A percentile compares a stretch with the other conserved stretches of the same genome.
Evolutionary conservation across 2,888 invertebrate species (phyloP).

Genomic region (Cheiracanthium punctorium): DNA sequence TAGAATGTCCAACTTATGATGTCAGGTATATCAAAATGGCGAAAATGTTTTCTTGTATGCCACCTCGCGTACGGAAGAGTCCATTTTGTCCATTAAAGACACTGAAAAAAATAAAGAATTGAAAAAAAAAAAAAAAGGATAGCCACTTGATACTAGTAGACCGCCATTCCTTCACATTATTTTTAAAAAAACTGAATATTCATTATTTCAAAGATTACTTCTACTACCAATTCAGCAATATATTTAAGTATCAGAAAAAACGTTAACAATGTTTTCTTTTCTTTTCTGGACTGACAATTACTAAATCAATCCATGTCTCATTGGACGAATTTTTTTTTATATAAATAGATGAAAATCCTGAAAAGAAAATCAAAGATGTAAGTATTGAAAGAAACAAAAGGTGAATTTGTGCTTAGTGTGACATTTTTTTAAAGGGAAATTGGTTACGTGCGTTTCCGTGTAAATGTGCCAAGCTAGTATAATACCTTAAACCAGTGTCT

Average conservation of each 20-base stretch:
- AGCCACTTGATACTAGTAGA: not conserved
- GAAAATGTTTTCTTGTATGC: slow-evolving; percentile 34
- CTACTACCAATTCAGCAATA: too few relatives aligned
- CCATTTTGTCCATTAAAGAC: not conserved
- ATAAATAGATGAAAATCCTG: slow-evolving; percentile 50
- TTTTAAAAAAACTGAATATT: too few relatives aligned
- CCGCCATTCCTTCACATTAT: too few relatives aligned
- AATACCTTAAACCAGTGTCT: not conserved
- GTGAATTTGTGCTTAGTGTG: slow-evolving; percentile 19
- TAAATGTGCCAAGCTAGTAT: slow-evolving; percentile 64
- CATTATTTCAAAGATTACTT: too few relatives aligned
- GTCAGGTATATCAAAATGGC: slow-evolving; percentile 33
- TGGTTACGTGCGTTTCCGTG: slow-evolving; percentile 42
- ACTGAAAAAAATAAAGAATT: not conserved
- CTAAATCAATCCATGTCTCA: slow-evolving; percentile 28
- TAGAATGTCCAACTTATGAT: slow-evolving; percentile 57
- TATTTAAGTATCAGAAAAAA: too few relatives aligned
- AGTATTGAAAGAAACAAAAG: slow-evolving; percentile 17
- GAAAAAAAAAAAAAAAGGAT: too few relatives aligned
- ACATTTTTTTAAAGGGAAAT: slow-evolving; percentile 35
- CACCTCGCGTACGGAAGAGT: slow-evolving; percentile 20
- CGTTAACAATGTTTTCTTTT: not conserved
- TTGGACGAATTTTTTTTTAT: slow-evolving; percentile 37
- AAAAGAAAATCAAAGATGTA: slow-evolving; percentile 41
- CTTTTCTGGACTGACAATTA: slow-evolving; percentile 32